phyloP scores from a whole-genome alignment of 2,113 vertebrate species.

The Procapra przewalskii region DNA sequence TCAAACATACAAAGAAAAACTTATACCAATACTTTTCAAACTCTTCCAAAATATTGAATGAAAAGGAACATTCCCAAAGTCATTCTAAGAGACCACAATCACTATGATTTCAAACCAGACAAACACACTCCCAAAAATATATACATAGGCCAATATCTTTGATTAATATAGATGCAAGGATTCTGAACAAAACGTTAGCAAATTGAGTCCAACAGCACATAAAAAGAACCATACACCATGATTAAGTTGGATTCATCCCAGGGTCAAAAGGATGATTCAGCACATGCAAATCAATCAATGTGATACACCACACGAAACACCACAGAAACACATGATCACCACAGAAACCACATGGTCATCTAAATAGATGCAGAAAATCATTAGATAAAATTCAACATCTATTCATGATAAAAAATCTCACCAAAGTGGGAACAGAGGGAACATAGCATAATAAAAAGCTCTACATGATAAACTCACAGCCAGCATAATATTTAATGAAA shows the following conservation, averaged over 20 bases:
- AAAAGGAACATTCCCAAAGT: neutral
- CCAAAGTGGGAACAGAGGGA: neutral
- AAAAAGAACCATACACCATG: neutral
- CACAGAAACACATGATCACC: neutral
- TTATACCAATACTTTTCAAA: neutral
- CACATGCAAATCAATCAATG: neutral
- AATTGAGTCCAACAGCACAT: neutral
- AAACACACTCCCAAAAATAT: neutral
- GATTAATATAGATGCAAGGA: neutral
- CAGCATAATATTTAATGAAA: neutral
- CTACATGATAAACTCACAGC: neutral
- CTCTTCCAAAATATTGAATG: neutral
- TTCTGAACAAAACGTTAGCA: neutral
- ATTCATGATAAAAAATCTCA: neutral
- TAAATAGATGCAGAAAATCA: neutral
- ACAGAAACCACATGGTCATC: neutral
- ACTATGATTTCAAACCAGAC: neutral
- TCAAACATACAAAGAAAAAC: neutral
- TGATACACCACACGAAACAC: neutral
- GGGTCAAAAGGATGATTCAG: neutral
- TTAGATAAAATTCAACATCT: neutral
- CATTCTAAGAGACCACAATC: neutral
- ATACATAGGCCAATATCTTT: neutral
- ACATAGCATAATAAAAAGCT: neutral
- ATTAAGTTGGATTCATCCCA: neutral